phyloP scores from a whole-genome alignment of 2,888 invertebrate species.

The Campaea margaritaria region DNA sequence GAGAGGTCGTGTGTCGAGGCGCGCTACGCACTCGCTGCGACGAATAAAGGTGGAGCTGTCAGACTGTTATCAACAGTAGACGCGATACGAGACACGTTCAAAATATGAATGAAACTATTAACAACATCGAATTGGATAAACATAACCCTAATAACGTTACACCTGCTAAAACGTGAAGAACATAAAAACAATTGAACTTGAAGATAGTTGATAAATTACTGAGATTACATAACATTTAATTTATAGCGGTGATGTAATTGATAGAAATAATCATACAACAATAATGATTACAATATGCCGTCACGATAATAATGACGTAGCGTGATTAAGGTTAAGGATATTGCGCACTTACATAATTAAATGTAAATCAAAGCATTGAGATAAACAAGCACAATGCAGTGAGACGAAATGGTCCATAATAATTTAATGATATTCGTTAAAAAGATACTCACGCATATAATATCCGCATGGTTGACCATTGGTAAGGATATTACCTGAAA shows the following conservation, averaged over 20 bases:
- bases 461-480: constrained; percentile 65
- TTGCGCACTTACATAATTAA: not conserved
- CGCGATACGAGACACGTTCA: constrained; percentile 57
- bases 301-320: constrained; percentile 4
- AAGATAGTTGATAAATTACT: not conserved
- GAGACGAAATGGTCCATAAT: not conserved
- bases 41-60: constrained; percentile 41
- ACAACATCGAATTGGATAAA: constrained; percentile 30
- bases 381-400: constrained; percentile 14
- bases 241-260: not conserved
- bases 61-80: constrained; percentile 59
- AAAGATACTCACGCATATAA: constrained; percentile 67
- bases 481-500: constrained; percentile 77
- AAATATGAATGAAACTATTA: constrained; percentile 60
- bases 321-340: constrained; percentile 1
- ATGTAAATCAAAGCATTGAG: not conserved
- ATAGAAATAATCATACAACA: not conserved
- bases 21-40: constrained; percentile 50
- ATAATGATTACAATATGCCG: not conserved
- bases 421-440: constrained; percentile 25
- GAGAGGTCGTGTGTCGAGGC: constrained; percentile 50
- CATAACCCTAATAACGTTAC: not conserved
- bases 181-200: not conserved
- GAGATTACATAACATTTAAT: not conserved
- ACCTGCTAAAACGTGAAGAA: not conserved